phyloP scores from a whole-genome alignment of 2,888 invertebrate genomes.

The Pardosa pseudoannulata region DNA sequence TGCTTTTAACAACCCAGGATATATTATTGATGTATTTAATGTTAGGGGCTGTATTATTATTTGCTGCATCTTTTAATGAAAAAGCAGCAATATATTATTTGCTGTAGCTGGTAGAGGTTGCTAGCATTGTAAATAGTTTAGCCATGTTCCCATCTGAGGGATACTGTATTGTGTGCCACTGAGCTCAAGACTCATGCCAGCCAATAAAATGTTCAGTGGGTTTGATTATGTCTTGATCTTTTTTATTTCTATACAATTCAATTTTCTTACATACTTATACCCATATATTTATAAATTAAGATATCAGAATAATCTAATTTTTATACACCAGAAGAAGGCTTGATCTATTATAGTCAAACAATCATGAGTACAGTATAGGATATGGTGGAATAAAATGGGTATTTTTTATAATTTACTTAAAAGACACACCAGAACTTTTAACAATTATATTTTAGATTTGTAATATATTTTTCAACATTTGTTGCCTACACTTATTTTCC shows the following conservation, averaged over 20 bases:
- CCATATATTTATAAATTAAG: too few species aligned
- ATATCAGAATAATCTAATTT: too few species aligned
- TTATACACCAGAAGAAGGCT: too few species aligned
- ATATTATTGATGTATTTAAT: not conserved
- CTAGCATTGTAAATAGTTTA: slow-evolving; percentile 72
- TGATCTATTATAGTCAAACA: too few species aligned
- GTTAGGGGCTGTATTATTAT: slow-evolving; percentile 56
- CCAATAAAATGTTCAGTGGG: slow-evolving; percentile 69
- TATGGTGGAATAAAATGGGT: too few species aligned
- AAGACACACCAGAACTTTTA: too few species aligned
- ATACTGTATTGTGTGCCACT: slow-evolving; percentile 66
- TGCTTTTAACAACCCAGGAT: slow-evolving; percentile 7
- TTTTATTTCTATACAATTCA: not conserved
- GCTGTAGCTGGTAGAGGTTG: slow-evolving; percentile 70
- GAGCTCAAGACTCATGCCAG: slow-evolving; percentile 62
- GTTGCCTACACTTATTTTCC: too few species aligned
- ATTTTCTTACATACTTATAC: too few species aligned
- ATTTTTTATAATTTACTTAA: too few species aligned
- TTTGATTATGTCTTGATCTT: slow-evolving; percentile 40
- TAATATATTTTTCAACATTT: too few species aligned
- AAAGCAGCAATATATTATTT: slow-evolving; percentile 62
- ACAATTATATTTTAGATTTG: too few species aligned
- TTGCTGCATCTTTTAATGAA: slow-evolving; percentile 54
- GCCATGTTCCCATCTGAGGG: slow-evolving; percentile 65
- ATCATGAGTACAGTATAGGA: too few species aligned